Conservation (phyloP, 1,140 invertebrate genomes). For the Melitaea cinxia region DNA sequence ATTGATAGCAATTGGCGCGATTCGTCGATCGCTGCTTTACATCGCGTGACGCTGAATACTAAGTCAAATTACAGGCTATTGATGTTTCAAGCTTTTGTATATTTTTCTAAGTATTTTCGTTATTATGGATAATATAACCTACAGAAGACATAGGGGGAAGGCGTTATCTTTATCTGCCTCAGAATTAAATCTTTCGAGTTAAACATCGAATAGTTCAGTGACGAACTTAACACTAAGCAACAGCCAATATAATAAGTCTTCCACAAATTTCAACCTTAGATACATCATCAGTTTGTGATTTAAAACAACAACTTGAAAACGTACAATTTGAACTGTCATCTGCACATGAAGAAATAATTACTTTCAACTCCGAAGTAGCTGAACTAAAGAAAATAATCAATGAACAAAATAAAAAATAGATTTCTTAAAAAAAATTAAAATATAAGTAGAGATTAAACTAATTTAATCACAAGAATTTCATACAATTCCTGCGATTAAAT, state of each 20-base stretch:
- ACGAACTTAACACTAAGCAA: background rate
- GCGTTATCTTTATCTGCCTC: background rate
- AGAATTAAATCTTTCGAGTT: background rate
- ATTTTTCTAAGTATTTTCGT: too few relatives aligned
- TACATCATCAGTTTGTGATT: background rate
- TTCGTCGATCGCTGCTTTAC: too few relatives aligned
- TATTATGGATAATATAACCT: background rate
- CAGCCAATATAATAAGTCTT: background rate
- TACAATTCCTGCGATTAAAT: too few relatives aligned
- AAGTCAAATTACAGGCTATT: too few relatives aligned
- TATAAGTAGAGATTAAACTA: too few relatives aligned
- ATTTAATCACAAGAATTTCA: too few relatives aligned
- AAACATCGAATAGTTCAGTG: background rate
- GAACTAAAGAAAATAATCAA: background rate
- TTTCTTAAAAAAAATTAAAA: constrained; percentile 3
- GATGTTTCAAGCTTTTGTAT: too few relatives aligned
- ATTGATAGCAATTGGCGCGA: too few relatives aligned
- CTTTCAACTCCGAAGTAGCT: background rate
- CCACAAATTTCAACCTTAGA: background rate
- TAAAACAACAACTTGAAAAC: background rate
- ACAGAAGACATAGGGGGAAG: background rate
- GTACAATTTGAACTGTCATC: background rate
- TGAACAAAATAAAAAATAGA: constrained; percentile 7
- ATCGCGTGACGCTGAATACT: too few relatives aligned
- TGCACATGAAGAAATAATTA: constrained; percentile 7